Base-by-base conservation (phyloP, 1,140 invertebrate genomes). In the Pseudomyrmex concolor region DNA sequence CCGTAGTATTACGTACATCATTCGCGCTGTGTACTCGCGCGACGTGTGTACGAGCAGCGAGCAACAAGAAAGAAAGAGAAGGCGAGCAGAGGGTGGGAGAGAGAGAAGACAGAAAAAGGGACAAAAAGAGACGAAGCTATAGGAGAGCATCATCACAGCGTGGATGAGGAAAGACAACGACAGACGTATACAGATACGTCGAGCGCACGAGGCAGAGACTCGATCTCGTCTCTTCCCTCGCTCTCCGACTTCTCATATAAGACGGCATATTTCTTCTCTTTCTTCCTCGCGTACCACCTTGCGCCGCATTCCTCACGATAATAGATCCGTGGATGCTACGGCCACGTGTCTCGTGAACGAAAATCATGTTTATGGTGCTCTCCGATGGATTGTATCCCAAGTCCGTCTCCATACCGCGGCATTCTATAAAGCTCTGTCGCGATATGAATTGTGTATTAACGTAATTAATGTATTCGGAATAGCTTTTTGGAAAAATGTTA, bases 261-360 rank as follows among this genome's bases (percentile, higher is more conserved):
- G 45, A 55, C 67, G 55, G 22, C 81, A 71, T 67, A 34, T 66
- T 77, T 62, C 76, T 81, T 62, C 86, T 87, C 86, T 87, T 74
- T 86, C 74, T 88, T 55, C 55, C 70, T 73, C 83, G 87, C 77
- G 86, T 87, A 87, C 77, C 87, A 89, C 81, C 87, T 86, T 86
- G 84, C 84, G 84, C 84, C 81, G 84, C 81, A 88, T 86, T 86
- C 76, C 74, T 54, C 74, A 78, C 17, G 67, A 71, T 70, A 82
- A 76, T 87, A 87, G 87, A 87, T 87, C 73, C 85, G 68, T 84
- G 85, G 81, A 80, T 80, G 62, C 45, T 19, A 25, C 62, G 43
- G 57, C 57, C 86, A 74, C 68, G 85, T 84, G 85, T 86, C 81
- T 83, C 50, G 51, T 71, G 81, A 64, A 67, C 68, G 63, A 84